Conservation (phyloP, 2,113 vertebrate genomes). For the Sylvietta virens region DNA sequence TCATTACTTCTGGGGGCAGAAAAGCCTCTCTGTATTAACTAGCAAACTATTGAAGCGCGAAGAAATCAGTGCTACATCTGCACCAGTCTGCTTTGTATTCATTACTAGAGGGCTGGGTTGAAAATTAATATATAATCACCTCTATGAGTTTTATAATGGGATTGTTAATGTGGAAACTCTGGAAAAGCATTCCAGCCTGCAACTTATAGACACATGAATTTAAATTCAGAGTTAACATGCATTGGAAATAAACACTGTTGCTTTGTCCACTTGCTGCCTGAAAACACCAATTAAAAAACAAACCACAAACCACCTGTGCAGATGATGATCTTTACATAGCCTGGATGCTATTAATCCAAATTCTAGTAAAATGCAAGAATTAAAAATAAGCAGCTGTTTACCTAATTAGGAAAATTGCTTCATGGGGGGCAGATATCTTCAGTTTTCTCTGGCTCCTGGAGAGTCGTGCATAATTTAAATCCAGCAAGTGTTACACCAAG, state of each 20-base stretch:
- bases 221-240: background rate
- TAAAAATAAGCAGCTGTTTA: background rate
- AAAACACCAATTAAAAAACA: background rate
- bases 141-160: background rate
- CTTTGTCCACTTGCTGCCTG: background rate
- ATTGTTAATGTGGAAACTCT: background rate
- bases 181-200: background rate
- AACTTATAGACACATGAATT: background rate
- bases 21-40: background rate
- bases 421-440: rapidly evolving
- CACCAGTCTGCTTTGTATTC: background rate
- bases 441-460: background rate
- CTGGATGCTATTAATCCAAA: background rate
- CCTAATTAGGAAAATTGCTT: background rate
- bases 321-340: background rate
- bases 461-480: background rate
- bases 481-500: background rate
- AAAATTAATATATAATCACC: background rate
- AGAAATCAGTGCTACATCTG: background rate
- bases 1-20: background rate
- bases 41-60: background rate
- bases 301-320: background rate
- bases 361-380: background rate
- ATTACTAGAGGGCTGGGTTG: background rate
- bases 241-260: background rate